Evolutionary conservation across 2,888 invertebrate species (phyloP).

Genomic region (Xiphydria camelus): DNA sequence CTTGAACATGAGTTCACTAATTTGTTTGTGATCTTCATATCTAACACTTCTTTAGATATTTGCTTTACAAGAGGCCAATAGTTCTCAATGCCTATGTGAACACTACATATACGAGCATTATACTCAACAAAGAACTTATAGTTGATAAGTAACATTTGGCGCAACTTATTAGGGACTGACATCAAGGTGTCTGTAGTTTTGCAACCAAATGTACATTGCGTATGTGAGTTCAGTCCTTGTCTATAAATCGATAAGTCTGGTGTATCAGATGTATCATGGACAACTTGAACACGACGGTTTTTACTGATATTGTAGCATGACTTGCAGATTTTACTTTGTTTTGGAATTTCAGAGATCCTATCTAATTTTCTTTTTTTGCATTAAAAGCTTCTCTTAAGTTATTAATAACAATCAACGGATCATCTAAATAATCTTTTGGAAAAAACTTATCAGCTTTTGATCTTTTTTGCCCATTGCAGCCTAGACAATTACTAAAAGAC

Average conservation of each 20-base stretch:
- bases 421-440: too few relatives aligned
- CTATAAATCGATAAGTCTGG: conserved; percentile 1
- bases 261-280: too few relatives aligned
- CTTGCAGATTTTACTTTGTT: too few relatives aligned
- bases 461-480: too few relatives aligned
- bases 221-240: conserved; percentile 3
- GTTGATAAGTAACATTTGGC: background rate
- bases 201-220: conserved; percentile 3
- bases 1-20: conserved; percentile 6
- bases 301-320: too few relatives aligned
- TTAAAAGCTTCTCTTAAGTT: too few relatives aligned
- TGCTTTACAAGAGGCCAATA: conserved; percentile 10
- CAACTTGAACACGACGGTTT: too few relatives aligned
- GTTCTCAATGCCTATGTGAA: background rate
- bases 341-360: too few relatives aligned
- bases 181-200: background rate
- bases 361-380: too few relatives aligned
- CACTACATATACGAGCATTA: conserved; percentile 1
- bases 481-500: too few relatives aligned
- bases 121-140: conserved; percentile 2
- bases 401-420: too few relatives aligned
- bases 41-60: background rate
- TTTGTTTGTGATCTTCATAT: conserved; percentile 1
- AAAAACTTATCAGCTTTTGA: too few relatives aligned
- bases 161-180: background rate